Conservation (phyloP, 2,113 vertebrate species). For the Catagonus wagneri region DNA sequence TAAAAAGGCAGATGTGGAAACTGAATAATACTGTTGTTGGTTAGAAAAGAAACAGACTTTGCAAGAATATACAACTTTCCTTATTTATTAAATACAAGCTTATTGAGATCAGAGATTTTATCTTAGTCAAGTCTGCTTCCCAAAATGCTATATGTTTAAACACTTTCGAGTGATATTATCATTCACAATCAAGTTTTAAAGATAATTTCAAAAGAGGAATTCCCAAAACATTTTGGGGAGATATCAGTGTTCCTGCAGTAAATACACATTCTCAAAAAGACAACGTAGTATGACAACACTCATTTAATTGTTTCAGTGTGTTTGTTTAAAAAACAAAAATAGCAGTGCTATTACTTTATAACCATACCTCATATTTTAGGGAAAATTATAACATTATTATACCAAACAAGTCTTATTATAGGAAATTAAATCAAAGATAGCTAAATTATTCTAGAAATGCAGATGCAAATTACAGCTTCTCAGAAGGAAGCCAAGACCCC, state of each 20-base stretch:
- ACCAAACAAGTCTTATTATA: not conserved
- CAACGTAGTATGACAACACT: not conserved
- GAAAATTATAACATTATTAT: slow-evolving; percentile 46
- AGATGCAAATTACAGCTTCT: slow-evolving; percentile 20
- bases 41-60: not conserved
- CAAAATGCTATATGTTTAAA: not conserved
- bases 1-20: not conserved
- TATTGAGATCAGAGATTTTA: not conserved
- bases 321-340: slow-evolving; percentile 21
- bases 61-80: not conserved
- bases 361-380: not conserved
- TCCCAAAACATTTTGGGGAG: not conserved
- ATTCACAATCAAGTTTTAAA: not conserved
- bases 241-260: not conserved
- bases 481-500: not conserved
- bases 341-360: not conserved
- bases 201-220: not conserved
- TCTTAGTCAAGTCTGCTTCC: not conserved
- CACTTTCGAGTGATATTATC: not conserved
- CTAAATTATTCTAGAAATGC: slow-evolving; percentile 31
- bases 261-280: not conserved
- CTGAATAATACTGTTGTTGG: not conserved
- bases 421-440: not conserved
- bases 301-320: not conserved
- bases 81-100: slow-evolving; percentile 21